Evolutionary conservation across 2,888 invertebrate species (phyloP).

Genomic region (Diaprepes abbreviatus): DNA sequence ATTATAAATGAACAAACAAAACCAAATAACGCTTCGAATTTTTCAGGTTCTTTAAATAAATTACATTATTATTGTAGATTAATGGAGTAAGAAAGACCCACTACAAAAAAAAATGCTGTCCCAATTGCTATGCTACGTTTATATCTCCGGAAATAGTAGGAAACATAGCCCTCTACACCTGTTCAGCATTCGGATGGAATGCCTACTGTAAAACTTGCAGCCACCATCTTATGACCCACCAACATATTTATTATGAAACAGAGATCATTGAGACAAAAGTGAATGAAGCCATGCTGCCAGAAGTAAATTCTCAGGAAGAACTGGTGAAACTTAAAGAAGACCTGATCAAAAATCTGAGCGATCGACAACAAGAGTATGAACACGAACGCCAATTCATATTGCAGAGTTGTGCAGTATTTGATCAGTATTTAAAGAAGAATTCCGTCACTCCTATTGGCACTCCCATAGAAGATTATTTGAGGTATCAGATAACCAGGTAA

Average conservation of each 20-base stretch:
- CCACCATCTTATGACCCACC: conserved; percentile 59
- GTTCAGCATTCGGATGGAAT: conserved; percentile 52
- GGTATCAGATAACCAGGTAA: conserved; percentile 60
- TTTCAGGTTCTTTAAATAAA: no score
- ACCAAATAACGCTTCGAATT: no score
- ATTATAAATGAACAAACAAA: no score
- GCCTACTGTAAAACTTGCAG: conserved; percentile 55
- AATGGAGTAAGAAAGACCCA: conserved; percentile 56
- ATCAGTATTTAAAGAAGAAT: conserved; percentile 61
- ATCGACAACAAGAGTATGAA: conserved; percentile 53
- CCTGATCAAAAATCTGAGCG: conserved; percentile 53
- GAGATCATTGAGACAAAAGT: conserved; percentile 55
- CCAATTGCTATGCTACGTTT: not conserved
- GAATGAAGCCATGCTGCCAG: conserved; percentile 54
- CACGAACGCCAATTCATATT: conserved; percentile 57
- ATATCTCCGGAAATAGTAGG: conserved; percentile 60
- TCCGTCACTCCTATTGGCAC: conserved; percentile 61
- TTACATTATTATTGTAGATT: no score
- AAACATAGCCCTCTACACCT: conserved; percentile 56
- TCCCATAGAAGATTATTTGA: conserved; percentile 59
- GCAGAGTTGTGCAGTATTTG: conserved; percentile 59
- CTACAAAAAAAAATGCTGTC: conserved; percentile 58
- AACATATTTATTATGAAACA: conserved; percentile 62
- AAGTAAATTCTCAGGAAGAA: conserved; percentile 54
- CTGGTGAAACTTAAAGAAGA: conserved; percentile 49